Percentiles rank a stretch among this genome's conserved stretches.
These are phyloP conservation scores for Pharmacophagus antenor DNA, from an alignment of 2,888 invertebrate species.

Conservation along the genomic window DNA sequence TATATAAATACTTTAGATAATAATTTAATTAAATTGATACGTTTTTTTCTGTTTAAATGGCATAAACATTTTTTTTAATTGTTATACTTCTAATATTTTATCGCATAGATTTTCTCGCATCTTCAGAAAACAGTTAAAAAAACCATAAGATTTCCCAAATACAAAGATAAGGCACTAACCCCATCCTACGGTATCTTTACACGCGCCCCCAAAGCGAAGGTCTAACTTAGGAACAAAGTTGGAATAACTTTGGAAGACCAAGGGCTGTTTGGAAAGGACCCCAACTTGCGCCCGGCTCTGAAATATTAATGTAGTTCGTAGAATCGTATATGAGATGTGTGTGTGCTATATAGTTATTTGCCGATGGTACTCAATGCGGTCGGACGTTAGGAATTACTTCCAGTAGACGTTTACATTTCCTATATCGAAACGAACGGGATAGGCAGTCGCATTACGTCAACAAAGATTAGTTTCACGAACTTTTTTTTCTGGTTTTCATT, in stretches of 20 bases:
- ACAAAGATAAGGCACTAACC: conserved; percentile 67
- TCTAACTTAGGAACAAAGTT: conserved; percentile 64
- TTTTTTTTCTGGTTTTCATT: too few relatives aligned
- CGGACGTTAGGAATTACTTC: conserved; percentile 46
- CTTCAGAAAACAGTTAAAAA: neutral
- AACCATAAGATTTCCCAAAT: conserved; percentile 39
- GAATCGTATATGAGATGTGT: conserved; percentile 75
- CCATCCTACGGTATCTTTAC: conserved; percentile 67
- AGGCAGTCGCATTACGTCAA: neutral
- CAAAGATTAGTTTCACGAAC: neutral
- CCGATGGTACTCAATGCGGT: conserved; percentile 10
- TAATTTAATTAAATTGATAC: too few relatives aligned
- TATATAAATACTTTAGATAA: too few relatives aligned
- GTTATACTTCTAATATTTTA: too few relatives aligned
- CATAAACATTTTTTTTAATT: too few relatives aligned
- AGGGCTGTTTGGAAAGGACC: conserved; percentile 81
- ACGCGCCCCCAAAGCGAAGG: conserved; percentile 58
- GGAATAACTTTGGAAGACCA: conserved; percentile 80
- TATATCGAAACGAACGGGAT: neutral
- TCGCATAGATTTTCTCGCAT: neutral
- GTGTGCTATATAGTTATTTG: conserved; percentile 43
- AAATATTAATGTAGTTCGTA: conserved; percentile 80
- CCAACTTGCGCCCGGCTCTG: conserved; percentile 64
- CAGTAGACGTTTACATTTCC: conserved; percentile 34
- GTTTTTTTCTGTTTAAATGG: too few relatives aligned